These are phyloP conservation scores for Salvelinus alpinus DNA, from an alignment of 2,113 vertebrate species.

Conservation along the genomic window DNA sequence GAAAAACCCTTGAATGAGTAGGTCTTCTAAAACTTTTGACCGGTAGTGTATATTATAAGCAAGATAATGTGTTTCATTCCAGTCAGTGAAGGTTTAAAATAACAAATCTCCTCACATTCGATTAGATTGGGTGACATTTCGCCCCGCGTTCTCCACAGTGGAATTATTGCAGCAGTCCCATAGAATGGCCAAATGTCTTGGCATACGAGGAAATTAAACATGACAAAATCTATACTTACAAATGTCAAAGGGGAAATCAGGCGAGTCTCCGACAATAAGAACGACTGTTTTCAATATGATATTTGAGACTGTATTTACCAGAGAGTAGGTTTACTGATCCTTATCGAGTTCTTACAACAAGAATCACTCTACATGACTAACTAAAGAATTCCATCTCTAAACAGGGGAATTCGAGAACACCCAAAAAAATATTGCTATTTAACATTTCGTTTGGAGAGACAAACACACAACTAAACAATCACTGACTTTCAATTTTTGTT, in stretches of 20 bases:
- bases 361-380: conserved; percentile 5
- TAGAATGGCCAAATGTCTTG: conserved; percentile 5
- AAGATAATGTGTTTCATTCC: too few relatives aligned
- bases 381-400: conserved; percentile 15
- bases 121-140: too few relatives aligned
- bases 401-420: conserved; percentile 29
- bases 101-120: neutral
- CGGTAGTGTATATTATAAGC: too few relatives aligned
- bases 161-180: neutral
- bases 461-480: neutral
- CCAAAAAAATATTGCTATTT: conserved; percentile 17
- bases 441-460: conserved; percentile 5
- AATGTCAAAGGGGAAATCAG: conserved; percentile 8
- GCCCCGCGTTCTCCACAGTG: neutral
- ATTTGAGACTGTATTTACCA: conserved; percentile 20
- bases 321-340: conserved; percentile 29
- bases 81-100: neutral
- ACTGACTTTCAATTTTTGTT: neutral
- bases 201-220: conserved; percentile 24
- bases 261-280: conserved; percentile 1
- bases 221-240: conserved; percentile 11
- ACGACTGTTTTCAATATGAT: conserved; percentile 25
- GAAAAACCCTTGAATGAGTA: too few relatives aligned
- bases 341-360: conserved; percentile 35
- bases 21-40: too few relatives aligned